Evolutionary conservation across 2,113 vertebrate genomes (phyloP).

Genomic region (Mus musculus): GRCm39 chr14:120459501-120460000

Average conservation of each 20-base stretch:
- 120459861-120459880: too few species aligned
- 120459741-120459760: not conserved
- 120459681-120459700: not conserved
- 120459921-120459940: not conserved
- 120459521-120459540: not conserved
- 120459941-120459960: not conserved
- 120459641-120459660: not conserved
- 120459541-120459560: not conserved
- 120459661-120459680: not conserved
- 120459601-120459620: not conserved
- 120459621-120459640: not conserved
- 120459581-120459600: not conserved
- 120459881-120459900: not conserved
- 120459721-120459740: not conserved
- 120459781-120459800: not conserved
- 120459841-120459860: not conserved
- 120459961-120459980: not conserved
- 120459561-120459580: not conserved
- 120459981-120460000: not conserved
- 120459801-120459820: not conserved
- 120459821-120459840: too few species aligned
- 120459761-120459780: not conserved
- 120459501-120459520: not conserved
- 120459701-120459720: not conserved
- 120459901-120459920: not conserved